phyloP scores from a whole-genome alignment of 1,140 invertebrate genomes.

The Drosophila obscura region DNA sequence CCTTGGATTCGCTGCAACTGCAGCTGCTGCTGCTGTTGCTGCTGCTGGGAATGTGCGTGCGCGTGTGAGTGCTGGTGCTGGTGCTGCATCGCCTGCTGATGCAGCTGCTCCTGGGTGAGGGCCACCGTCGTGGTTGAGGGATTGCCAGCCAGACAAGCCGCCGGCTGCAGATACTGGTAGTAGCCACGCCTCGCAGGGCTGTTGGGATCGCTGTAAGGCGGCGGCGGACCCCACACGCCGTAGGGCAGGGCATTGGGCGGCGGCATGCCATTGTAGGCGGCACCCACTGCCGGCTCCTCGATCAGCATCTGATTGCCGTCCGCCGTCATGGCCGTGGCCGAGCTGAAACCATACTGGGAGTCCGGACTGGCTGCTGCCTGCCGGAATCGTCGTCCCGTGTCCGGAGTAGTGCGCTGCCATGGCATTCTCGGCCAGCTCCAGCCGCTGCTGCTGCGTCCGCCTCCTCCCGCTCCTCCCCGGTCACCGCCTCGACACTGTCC shows the following conservation, averaged over 20 bases:
- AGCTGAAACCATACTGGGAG: constrained; percentile 87
- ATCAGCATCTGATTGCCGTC: constrained; percentile 68
- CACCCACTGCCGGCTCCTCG: constrained; percentile 49
- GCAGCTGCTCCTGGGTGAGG: constrained; percentile 57
- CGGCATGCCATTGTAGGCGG: constrained; percentile 56
- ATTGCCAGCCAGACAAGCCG: constrained; percentile 44
- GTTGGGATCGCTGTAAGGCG: constrained; percentile 90
- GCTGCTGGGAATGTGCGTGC: constrained; percentile 34
- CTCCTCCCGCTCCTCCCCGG: constrained; percentile 65
- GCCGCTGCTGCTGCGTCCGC: constrained; percentile 85
- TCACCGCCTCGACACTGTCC: constrained; percentile 26
- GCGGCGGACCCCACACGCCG: constrained; percentile 89
- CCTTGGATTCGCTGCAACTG: constrained; percentile 44
- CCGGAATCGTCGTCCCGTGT: constrained; percentile 68
- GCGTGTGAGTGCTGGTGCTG: constrained; percentile 14
- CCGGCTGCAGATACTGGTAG: constrained; percentile 82
- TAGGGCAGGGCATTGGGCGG: constrained; percentile 77
- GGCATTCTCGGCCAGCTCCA: constrained; percentile 86
- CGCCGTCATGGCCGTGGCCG: constrained; percentile 63
- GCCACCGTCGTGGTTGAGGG: constrained; percentile 10
- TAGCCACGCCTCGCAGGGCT: constrained; percentile 86
- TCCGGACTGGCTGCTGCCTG: constrained; percentile 85
- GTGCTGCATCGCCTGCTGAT: constrained; percentile 9
- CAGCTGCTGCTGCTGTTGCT: constrained; percentile 45
- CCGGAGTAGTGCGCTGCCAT: constrained; percentile 84